Evolutionary conservation across 1,140 invertebrate genomes (phyloP).

Genomic region (Platyscapa corneri): DNA sequence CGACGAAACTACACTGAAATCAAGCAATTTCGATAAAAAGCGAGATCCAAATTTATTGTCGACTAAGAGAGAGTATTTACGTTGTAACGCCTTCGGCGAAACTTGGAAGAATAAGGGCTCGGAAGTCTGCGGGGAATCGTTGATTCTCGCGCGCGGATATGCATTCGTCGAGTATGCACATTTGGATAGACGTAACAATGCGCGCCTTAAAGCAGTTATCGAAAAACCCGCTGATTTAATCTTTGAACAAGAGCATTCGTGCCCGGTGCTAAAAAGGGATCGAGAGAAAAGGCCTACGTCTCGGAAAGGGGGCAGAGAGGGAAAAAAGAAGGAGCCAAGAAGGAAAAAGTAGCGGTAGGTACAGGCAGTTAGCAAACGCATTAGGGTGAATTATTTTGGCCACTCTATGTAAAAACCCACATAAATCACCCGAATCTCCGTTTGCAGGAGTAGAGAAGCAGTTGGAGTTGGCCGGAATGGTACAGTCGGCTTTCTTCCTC

Average conservation of each 20-base stretch:
- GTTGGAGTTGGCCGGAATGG: background rate
- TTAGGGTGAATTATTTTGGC: constrained; percentile 73
- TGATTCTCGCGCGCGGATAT: no score
- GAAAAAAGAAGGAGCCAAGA: constrained; percentile 34
- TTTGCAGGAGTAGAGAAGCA: constrained; percentile 10
- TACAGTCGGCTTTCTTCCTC: background rate
- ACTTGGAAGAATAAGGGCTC: no score
- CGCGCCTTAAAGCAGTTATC: background rate
- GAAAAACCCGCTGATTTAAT: background rate
- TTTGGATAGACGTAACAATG: no score
- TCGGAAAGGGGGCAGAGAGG: background rate
- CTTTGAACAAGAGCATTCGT: background rate
- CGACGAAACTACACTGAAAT: no score
- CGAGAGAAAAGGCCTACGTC: background rate
- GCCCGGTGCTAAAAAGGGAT: background rate
- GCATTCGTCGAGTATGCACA: no score
- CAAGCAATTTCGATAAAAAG: no score
- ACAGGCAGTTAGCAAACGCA: constrained; percentile 69
- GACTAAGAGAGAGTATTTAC: no score
- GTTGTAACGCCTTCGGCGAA: no score
- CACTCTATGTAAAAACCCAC: constrained; percentile 68
- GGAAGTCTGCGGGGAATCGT: no score
- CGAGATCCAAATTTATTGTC: no score
- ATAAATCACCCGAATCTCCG: constrained; percentile 70
- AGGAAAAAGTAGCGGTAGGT: constrained; percentile 58